Base-by-base conservation (phyloP, 2,113 vertebrate genomes). In the Cynoglossus semilaevis region DNA sequence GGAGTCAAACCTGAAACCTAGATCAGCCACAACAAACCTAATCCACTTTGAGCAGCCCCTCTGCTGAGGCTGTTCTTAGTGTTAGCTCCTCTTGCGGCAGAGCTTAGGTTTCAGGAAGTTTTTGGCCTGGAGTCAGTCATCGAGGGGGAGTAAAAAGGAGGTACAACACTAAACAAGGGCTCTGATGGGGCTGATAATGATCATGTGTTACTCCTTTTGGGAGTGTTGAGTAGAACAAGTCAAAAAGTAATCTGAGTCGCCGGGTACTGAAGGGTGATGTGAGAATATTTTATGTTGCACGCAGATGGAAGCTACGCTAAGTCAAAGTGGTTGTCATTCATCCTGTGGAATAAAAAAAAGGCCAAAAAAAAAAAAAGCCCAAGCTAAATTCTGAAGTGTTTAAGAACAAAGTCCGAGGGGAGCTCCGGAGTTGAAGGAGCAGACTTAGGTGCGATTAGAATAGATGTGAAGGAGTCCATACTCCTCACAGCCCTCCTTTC, bases 1-100 rank as follows among this genome's bases (percentile, higher is more conserved):
- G 67, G 72, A 84, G 71, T 87, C 79, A 88, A 84, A 82, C 75
- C 79, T 81, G 77, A 81, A 85, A 85, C 84, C 80, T 53, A 85
- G 87, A 90, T 87, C 85, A 87, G 77, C 78, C 87, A 86, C 81
- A 84, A 83, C 79, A 82, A 86, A 88, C 74, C 84, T 85, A 85
- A 85, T 87, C 67, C 81, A 43, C 77, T 82, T 79, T 83, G 85
- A 85, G 80, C 79, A 74, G 77, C 61, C 68, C 35, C 51, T 81
- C 67, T 79, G 85, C 78, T 72, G 78, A 48, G 55, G 73, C 22
- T 74, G 82, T 86, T 76, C 83, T 81, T 43, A 1, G 77, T 79
- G 62, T 64, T 61, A 73, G 74, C 77, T 85, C 76, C 63, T 68
- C 65, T 83, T 81, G 74, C 79, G 77, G 59, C 64, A 17, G 15